These are phyloP conservation scores for Fistularia tabacaria DNA, from an alignment of 2,797 vertebrate genomes.

Conservation along the genomic window DNA sequence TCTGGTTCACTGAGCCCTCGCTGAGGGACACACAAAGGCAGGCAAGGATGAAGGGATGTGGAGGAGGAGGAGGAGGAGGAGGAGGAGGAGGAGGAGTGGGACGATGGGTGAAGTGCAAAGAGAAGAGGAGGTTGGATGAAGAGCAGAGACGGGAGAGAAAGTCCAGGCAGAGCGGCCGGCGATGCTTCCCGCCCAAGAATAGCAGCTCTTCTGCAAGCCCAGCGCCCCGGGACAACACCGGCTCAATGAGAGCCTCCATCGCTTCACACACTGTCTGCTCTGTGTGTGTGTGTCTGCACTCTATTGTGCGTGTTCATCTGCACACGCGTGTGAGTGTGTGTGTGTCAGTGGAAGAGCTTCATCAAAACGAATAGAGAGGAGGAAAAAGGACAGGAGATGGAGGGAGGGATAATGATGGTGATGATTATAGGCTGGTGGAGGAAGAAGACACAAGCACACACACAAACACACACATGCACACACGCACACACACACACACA, in stretches of 20 bases:
- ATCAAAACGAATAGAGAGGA: constrained; percentile 29
- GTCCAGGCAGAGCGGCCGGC: constrained; percentile 44
- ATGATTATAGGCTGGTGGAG: constrained; percentile 47
- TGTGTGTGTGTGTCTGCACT: constrained; percentile 21
- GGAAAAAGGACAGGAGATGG: neutral
- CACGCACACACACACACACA: too few species aligned
- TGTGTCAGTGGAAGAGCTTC: constrained; percentile 25
- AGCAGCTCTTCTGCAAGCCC: constrained; percentile 71
- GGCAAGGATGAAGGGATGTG: constrained; percentile 36
- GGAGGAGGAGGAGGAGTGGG: constrained; percentile 59
- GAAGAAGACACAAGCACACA: constrained; percentile 9
- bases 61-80: constrained; percentile 26
- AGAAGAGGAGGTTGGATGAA: constrained; percentile 36
- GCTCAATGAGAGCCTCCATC: constrained; percentile 69
- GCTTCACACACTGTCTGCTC: constrained; percentile 47
- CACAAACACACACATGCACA: too few species aligned
- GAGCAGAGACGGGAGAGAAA: constrained; percentile 35
- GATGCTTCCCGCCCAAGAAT: constrained; percentile 63
- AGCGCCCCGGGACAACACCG: constrained; percentile 63
- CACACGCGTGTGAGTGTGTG: constrained; percentile 29
- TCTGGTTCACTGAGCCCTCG: constrained; percentile 57
- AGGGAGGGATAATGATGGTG: constrained; percentile 40
- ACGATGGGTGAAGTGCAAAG: constrained; percentile 59
- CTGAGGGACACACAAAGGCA: constrained; percentile 54
- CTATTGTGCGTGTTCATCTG: constrained; percentile 15